Evolutionary conservation across 1,140 invertebrate genomes (phyloP), one percentile per base, ranked within the genome.

Genomic region (Cecropterus lyciades): DNA sequence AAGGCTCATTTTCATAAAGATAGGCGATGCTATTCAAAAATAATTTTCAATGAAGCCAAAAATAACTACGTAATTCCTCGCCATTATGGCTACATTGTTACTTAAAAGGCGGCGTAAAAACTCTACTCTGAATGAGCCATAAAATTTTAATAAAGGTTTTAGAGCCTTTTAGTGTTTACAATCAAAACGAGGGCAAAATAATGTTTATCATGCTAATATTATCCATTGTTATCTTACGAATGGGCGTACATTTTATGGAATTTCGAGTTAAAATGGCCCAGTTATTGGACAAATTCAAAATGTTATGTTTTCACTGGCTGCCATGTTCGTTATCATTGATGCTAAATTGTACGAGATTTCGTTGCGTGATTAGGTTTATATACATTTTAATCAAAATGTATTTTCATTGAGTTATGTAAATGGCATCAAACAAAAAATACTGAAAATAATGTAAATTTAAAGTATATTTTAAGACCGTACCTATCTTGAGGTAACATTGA

Each of bases 131-230:
- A 55, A 65, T 69, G 55, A 65, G 52, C 55, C 45, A 67, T 69
- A 67, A 73, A 65, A 69, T 67, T 51, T 65, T 51, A 69, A 65
- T 65, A 69, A 65, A 66, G 62, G 46, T 46, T 55, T 55, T 56
- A 60, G 66, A 43, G 52, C 40, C 55, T 55, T 62, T 64, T 53
- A 45, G 64, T 52, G 33, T 67, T 56, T 33, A 64, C 66, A 73
- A 70, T 67, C 48, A 56, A 52, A 63, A 73, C 62, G 60, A 13
- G 40, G 53, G 55, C 60, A 70, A 37, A 52, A 69, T 60, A 65
- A 67, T 65, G 40, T 65, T 67, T 70, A 67, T 73, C 68, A 63
- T 67, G 53, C 37, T 45, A 53, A 73, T 73, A 49, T 56, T 43
- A 40, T 69, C 63, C 42, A 63, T 70, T 66, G 52, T 70, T 66